These are phyloP conservation scores for Lycia hirtaria DNA, from an alignment of 2,888 invertebrate genomes.

Conservation along the genomic window DNA sequence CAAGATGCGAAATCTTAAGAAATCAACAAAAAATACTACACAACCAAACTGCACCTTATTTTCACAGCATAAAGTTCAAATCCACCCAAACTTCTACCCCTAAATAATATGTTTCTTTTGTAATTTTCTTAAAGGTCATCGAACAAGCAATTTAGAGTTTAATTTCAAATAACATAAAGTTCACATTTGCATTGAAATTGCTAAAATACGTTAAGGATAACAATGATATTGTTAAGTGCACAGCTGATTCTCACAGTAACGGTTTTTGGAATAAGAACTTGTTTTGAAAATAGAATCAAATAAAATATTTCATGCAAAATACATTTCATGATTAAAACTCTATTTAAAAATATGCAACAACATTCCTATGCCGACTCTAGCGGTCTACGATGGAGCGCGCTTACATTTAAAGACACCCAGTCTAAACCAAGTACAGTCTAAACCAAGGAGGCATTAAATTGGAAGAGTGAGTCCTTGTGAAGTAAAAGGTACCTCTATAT, in stretches of 20 bases:
- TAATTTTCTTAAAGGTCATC: slow-evolving; percentile 6
- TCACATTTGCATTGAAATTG: slow-evolving; percentile 44
- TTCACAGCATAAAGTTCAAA: slow-evolving; percentile 24
- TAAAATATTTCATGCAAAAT: too few species aligned
- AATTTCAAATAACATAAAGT: slow-evolving; percentile 37
- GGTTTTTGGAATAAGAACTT: slow-evolving; percentile 54
- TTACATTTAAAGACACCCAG: too few species aligned
- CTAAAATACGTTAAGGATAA: slow-evolving; percentile 54
- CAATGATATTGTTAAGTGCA: slow-evolving; percentile 48
- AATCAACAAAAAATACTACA: slow-evolving; percentile 45
- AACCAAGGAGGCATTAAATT: too few species aligned
- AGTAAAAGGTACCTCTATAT: too few species aligned
- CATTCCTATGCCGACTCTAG: too few species aligned
- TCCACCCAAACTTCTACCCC: slow-evolving; percentile 6
- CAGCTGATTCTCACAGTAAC: slow-evolving; percentile 79
- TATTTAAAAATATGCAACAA: too few species aligned
- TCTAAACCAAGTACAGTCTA: too few species aligned
- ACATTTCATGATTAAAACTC: too few species aligned
- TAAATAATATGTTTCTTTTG: slow-evolving; percentile 25
- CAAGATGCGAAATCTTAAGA: slow-evolving; percentile 81
- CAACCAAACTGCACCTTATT: slow-evolving; percentile 37
- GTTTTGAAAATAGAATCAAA: too few species aligned
- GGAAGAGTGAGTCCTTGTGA: too few species aligned
- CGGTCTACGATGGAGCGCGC: too few species aligned
- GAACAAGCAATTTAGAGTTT: neutral